Evolutionary conservation across 2,113 vertebrate species (phyloP).

Genomic region (Micronisus gabar): DNA sequence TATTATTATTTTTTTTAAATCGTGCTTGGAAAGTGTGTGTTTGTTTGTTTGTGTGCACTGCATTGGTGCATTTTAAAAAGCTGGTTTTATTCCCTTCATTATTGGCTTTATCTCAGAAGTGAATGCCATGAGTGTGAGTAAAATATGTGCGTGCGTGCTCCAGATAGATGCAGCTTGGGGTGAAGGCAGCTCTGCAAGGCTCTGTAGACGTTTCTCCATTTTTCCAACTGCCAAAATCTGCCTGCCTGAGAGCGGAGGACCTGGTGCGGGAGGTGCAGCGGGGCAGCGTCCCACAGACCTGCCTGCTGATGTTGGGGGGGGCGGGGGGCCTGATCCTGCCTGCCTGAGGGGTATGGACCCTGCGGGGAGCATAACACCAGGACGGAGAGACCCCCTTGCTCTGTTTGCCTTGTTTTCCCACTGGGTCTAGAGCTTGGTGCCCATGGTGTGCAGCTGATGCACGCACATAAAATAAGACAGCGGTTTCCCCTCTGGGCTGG

Average conservation of each 20-base stretch:
- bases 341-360: fast-evolving
- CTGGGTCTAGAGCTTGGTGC: background rate
- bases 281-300: background rate
- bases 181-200: background rate
- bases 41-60: background rate
- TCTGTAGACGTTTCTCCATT: background rate
- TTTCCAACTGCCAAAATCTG: background rate
- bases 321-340: background rate
- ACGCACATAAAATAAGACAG: background rate
- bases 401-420: background rate
- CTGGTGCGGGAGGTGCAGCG: fast-evolving
- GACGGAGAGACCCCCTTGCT: background rate
- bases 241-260: background rate
- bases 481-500: background rate
- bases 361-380: fast-evolving
- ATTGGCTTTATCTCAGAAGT: background rate
- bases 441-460: background rate
- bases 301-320: fast-evolving
- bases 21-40: background rate
- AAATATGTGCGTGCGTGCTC: background rate
- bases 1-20: background rate
- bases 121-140: background rate
- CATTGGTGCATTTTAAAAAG: background rate
- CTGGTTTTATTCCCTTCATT: background rate
- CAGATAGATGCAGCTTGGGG: background rate